These are phyloP conservation scores for Actinopyga echinites DNA, from an alignment of 53 echinoderm and acorn worm genomes.

Conservation along the genomic window DNA sequence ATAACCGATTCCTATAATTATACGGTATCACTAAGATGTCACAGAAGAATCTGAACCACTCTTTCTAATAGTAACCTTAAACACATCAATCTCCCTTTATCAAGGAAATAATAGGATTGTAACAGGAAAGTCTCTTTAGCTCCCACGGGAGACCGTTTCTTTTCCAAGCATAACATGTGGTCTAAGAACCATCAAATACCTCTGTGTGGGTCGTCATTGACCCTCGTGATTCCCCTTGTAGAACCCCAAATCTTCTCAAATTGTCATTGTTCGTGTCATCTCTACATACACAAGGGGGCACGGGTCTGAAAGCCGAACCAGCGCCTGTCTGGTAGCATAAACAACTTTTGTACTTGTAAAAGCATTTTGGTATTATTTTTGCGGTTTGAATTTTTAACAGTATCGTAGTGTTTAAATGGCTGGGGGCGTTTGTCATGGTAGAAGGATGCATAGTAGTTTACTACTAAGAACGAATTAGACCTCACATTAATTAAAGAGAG, in stretches of 20 bases:
- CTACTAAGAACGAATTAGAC: no score
- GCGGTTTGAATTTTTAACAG: constrained; percentile 23
- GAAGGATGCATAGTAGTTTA: no score
- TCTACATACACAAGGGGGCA: neutral
- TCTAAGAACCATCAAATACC: neutral
- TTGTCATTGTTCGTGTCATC: constrained; percentile 27
- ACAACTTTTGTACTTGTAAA: neutral
- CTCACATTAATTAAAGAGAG: no score
- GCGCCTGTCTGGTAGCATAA: constrained; percentile 31
- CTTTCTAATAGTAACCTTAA: no score
- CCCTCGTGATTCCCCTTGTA: neutral
- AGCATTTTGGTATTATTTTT: constrained; percentile 16
- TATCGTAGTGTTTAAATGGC: constrained; percentile 12
- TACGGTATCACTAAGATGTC: no score
- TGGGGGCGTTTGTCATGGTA: constrained; percentile 21
- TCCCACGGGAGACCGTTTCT: neutral
- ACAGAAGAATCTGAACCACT: no score
- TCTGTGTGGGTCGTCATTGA: constrained; percentile 28
- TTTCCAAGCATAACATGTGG: constrained; percentile 19
- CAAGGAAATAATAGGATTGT: no score
- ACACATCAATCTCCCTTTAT: no score
- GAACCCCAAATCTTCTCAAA: neutral
- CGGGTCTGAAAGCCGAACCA: constrained; percentile 21
- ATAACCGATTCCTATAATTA: no score
- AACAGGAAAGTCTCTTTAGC: no score